Evolutionary conservation across 1,140 invertebrate species (phyloP), one percentile per base, ranked within the genome.

Genomic region (Calycopis cecrops): DNA sequence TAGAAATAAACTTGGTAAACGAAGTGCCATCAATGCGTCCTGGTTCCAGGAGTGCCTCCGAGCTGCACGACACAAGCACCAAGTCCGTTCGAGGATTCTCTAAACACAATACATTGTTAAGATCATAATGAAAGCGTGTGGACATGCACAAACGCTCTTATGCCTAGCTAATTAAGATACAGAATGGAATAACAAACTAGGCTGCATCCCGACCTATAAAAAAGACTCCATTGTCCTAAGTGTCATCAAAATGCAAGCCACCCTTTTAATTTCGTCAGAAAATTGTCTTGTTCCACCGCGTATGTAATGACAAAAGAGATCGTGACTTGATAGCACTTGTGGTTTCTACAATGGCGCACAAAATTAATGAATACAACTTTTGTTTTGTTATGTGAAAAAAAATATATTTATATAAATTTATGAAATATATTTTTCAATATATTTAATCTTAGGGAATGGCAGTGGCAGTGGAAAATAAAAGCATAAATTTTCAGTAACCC

Each of bases 41-140:
- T 44, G 40, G 16, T 44, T 44, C 40, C 40, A 14, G 21, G 14
- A 44, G 40, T 9, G n/a, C 38, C 38, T n/a, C n/a, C n/a, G n/a
- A n/a, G n/a, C 21, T n/a, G 40, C 40, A 44, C 40, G 14, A 16
- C 17, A 28, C 21, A 28, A 28, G 21, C 21, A 55, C 37, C 48
- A 55, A 52, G 55, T 44, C 14, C 40, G 40, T 56, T 63, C 34
- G 55, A 66, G 64, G 11, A 53, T 50, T 44, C 67, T 63, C 52
- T 38, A 56, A 59, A 67, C 66, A 77, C 73, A 73, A 80, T 73
- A 62, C 73, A 56, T 67, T 65, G 70, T 66, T 69, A 69, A 69
- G 68, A 56, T 63, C 67, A 71, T 76, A 77, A 81, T 77, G 71
- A 55, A 38, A 60, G 49, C 60, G 57, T 62, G 59, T 49, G 53